phyloP scores from a whole-genome alignment of 1,140 invertebrate species.

The Whitmania pigra region DNA sequence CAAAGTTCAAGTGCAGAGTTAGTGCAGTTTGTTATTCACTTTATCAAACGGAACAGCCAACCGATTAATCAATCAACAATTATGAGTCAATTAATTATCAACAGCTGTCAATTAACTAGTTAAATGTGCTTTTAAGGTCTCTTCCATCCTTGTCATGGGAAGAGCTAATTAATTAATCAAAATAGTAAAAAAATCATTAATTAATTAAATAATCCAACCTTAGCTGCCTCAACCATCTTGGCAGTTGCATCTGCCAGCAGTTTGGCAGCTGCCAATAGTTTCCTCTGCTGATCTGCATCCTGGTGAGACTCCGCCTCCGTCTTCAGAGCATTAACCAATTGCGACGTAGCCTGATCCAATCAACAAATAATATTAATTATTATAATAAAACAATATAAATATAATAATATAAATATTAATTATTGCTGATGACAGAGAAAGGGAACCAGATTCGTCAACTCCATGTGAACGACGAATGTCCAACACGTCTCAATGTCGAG shows the following conservation, averaged over 20 bases:
- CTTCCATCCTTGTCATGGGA: too few relatives aligned
- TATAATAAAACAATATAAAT: too few relatives aligned
- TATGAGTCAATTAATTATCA: slow-evolving; percentile 20
- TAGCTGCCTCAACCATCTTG: slow-evolving; percentile 86
- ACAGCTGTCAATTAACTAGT: slow-evolving; percentile 7
- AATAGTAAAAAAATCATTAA: too few relatives aligned
- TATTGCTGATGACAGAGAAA: too few relatives aligned
- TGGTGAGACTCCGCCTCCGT: slow-evolving; percentile 74
- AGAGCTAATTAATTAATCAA: too few relatives aligned
- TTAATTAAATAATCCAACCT: slow-evolving; percentile 39
- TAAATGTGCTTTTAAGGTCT: too few relatives aligned
- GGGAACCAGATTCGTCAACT: too few relatives aligned
- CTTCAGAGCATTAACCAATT: slow-evolving; percentile 82
- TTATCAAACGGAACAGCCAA: not conserved
- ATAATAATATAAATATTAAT: too few relatives aligned
- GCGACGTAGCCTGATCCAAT: slow-evolving; percentile 62
- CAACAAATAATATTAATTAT: not conserved
- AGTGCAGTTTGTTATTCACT: not conserved
- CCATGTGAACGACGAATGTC: too few relatives aligned
- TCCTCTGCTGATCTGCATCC: slow-evolving; percentile 73
- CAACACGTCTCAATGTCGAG: too few relatives aligned
- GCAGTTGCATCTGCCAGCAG: slow-evolving; percentile 87
- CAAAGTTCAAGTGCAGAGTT: not conserved
- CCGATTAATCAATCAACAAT: too few relatives aligned
- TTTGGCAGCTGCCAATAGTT: slow-evolving; percentile 69